Evolutionary conservation across 2,888 invertebrate genomes (phyloP), one percentile per base, ranked within the genome.

Genomic region (Drosophila eohydei): DNA sequence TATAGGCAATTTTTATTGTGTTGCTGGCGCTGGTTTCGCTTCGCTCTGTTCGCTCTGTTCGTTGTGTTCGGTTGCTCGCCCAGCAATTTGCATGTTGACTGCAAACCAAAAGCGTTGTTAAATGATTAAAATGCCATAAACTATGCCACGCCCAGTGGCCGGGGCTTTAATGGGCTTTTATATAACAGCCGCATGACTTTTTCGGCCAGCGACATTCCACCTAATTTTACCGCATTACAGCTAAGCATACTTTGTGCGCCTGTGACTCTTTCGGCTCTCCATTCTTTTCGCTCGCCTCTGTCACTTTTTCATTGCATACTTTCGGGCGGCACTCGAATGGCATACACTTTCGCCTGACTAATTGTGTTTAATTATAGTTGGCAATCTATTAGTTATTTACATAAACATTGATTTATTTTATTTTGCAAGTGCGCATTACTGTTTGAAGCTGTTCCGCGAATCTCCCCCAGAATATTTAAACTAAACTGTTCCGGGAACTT

Each of bases 61-160:
- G 58, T 32, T 48, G 43, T 68, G 64, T 64, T 67, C 48, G 71
- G 73, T 55, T 62, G 61, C 65, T 69, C 51, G 77, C 78, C 74
- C 79, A 74, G 72, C 83, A 86, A 85, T 88, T 85, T 85, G 88
- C 84, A 85, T 85, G 88, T 78, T 88, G 84, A 86, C 84, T 84
- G 88, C 81, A 88, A 83, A 73, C 69, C 64, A 72, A 73, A 76
- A 76, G 78, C 83, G 72, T 75, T 77, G 74, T 84, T 82, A 85
- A 88, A 88, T 85, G 84, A 88, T 85, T 85, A 88, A 85, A 85
- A 85, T 72, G 87, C 88, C 81, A 86, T 85, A 88, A 84, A 88
- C 84, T 86, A 83, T 80, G 67, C 69, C 74, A 68, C 66, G 71
- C 74, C 68, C 41, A 63, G 62, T 70, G 67, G 40, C 71, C 65